Evolutionary conservation across 2,888 invertebrate genomes (phyloP).

Genomic region (Pegoplata infirma): DNA sequence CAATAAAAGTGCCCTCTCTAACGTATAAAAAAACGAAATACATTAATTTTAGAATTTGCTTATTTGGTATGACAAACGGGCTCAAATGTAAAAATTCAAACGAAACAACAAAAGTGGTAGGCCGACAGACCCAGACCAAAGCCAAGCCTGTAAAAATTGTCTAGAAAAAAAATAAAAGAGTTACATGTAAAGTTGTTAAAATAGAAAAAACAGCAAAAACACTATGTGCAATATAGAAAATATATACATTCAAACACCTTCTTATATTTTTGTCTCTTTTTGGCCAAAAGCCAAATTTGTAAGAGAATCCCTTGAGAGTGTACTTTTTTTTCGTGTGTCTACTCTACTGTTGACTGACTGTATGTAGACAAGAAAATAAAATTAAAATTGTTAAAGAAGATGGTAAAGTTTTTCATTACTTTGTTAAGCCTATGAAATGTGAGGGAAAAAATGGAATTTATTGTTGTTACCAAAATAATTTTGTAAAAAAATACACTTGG

Average conservation of each 20-base stretch:
- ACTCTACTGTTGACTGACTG: no score
- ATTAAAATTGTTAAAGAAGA: neutral
- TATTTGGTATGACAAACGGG: conserved; percentile 8
- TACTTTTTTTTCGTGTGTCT: neutral
- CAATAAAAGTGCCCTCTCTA: neutral
- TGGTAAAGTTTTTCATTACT: neutral
- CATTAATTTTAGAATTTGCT: conserved; percentile 13
- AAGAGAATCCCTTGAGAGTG: neutral
- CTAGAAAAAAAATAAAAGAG: neutral
- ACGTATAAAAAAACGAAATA: neutral
- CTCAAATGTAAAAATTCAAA: neutral
- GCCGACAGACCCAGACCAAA: neutral
- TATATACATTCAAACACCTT: neutral
- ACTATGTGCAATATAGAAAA: neutral
- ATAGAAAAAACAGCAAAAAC: neutral
- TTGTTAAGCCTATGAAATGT: neutral
- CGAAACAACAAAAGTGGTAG: conserved; percentile 1
- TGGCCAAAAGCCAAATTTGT: neutral
- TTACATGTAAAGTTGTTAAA: neutral
- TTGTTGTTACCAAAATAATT: neutral
- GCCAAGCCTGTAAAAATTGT: neutral
- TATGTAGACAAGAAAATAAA: neutral
- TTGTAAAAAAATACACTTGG: neutral
- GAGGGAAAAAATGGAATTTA: neutral
- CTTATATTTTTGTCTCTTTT: neutral